Conservation (phyloP, 2,888 invertebrate genomes). For the Cylindroiulus punctatus region DNA sequence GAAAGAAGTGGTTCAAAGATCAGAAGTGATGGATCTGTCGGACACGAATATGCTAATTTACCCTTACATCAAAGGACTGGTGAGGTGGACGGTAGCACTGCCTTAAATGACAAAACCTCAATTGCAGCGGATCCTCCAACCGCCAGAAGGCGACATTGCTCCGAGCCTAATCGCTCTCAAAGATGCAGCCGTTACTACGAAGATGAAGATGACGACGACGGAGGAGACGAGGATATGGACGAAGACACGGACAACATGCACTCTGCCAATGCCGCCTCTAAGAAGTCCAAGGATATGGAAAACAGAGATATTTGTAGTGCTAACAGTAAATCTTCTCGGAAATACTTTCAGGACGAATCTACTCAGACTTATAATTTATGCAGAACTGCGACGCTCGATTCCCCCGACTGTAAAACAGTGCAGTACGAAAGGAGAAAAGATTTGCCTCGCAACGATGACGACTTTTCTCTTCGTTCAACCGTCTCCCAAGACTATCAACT, state of each 20-base stretch:
- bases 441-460: not conserved
- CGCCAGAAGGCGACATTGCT: conserved; percentile 52
- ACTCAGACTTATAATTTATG: conserved; percentile 48
- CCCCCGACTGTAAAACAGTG: not conserved
- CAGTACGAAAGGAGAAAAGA: not conserved
- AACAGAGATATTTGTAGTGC: not conserved
- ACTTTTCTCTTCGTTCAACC: not conserved
- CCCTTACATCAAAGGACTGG: conserved; percentile 14
- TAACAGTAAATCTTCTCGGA: not conserved
- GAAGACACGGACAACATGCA: conserved; percentile 37
- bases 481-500: not conserved
- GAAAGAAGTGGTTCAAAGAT: not conserved
- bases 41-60: conserved; percentile 54
- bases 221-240: conserved; percentile 49
- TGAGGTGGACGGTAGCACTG: not conserved
- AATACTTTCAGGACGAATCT: conserved; percentile 56
- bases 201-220: conserved; percentile 44
- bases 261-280: not conserved
- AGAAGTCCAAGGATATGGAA: conserved; percentile 37
- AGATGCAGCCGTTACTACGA: conserved; percentile 17
- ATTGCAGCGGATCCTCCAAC: not conserved
- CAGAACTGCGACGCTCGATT: not conserved
- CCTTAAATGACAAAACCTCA: too few species aligned
- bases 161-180: conserved; percentile 48
- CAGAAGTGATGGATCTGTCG: not conserved